phyloP scores from a whole-genome alignment of 1,140 invertebrate genomes.

The Amyelois transitella region DNA sequence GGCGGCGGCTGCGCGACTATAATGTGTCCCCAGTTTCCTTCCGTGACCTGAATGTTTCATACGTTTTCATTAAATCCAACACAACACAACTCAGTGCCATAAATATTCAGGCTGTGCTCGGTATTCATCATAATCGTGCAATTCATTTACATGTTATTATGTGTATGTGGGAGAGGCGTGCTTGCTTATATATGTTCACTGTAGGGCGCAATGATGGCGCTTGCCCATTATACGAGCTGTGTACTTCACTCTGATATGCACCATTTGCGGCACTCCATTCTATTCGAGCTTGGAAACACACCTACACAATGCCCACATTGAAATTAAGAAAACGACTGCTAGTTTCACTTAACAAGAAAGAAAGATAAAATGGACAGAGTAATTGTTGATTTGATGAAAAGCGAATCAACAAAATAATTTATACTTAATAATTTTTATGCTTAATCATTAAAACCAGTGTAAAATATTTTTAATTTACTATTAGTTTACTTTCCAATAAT shows the following conservation, averaged over 20 bases:
- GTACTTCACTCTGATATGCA: conserved; percentile 1
- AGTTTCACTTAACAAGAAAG: too few species aligned
- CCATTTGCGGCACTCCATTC: conserved; percentile 7
- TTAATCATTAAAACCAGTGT: too few species aligned
- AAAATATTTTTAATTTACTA: too few species aligned
- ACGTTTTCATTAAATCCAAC: conserved; percentile 36
- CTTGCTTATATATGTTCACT: conserved; percentile 1
- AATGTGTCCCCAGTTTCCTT: conserved; percentile 19
- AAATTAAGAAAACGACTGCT: conserved; percentile 3
- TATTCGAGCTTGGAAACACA: conserved; percentile 4
- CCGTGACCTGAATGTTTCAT: conserved; percentile 32
- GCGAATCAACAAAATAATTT: too few species aligned
- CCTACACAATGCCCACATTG: background rate
- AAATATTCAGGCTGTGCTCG: conserved; percentile 42
- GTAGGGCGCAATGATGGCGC: background rate
- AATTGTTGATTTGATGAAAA: too few species aligned
- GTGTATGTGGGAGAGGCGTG: conserved; percentile 25
- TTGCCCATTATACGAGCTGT: conserved; percentile 5
- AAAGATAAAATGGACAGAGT: too few species aligned
- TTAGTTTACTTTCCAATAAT: too few species aligned
- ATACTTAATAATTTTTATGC: too few species aligned
- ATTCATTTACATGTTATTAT: conserved; percentile 60
- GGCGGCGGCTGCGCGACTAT: conserved; percentile 1
- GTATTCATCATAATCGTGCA: conserved; percentile 50
- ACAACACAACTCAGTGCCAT: conserved; percentile 30